Evolutionary conservation across 2,113 vertebrate species (phyloP), one percentile per base, ranked within the genome.

Genomic region (Laticauda colubrina): DNA sequence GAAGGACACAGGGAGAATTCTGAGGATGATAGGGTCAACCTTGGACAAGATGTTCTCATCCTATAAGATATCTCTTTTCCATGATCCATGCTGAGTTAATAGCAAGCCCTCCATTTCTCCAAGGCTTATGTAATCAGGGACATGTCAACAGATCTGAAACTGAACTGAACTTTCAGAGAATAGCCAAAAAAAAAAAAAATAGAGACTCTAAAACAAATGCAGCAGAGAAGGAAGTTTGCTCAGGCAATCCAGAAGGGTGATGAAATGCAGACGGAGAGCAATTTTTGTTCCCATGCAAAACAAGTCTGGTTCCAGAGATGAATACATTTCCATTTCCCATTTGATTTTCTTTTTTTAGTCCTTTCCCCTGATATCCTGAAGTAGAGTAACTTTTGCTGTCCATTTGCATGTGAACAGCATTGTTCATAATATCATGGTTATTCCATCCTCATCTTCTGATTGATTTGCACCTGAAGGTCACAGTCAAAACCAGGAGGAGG

Each of bases 401-500:
- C 93, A 48, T 87, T 57, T 54, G 24, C n/a, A 6, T 23, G 64
- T 18, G 39, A 51, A 26, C 90, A 43, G 54, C 61, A 9, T 29
- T 56, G 90, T 81, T 2, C 20, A 69, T 15, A 5, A 92, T 51
- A n/a, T 21, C 10, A 6, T n/a, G 87, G 87, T 94, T 90, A 87
- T 94, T 93, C 54, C 51, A 48, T 43, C 91, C 89, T 53, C 91
- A 96, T 85, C 59, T 55, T 51, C 24, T 39, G 85, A 57, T 87
- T 86, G 85, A 61, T 89, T 57, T 56, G 21, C 2, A 21, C 81
- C 89, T 54, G 5, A 93, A 93, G 93, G 93, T 92, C 88, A 59
- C 87, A 81, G 69, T 86, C 95, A 92, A 94, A 91, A 75, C 20
- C 0, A 14, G 75, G 56, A 26, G 92, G 88, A 94, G 94, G 91